phyloP scores from a whole-genome alignment of 2,888 invertebrate species.

The Calliopum simillimum region DNA sequence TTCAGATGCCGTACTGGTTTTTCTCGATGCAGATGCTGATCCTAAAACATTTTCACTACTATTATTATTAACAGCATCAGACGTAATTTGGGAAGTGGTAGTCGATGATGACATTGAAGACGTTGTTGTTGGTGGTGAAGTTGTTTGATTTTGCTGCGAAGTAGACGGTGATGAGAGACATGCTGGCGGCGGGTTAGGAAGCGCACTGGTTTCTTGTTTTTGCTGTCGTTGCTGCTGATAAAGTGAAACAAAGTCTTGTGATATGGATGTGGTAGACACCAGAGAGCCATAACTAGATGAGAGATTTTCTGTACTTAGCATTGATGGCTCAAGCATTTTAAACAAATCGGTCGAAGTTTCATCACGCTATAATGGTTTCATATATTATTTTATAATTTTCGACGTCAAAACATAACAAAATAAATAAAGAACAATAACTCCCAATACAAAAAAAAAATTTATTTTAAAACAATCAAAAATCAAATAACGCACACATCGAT shows the following conservation, averaged over 20 bases:
- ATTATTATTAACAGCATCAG: slow-evolving; percentile 55
- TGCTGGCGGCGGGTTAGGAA: background rate
- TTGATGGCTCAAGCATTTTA: slow-evolving; percentile 64
- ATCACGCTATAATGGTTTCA: slow-evolving; percentile 63
- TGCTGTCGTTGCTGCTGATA: slow-evolving; percentile 33
- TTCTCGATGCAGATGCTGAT: slow-evolving; percentile 68
- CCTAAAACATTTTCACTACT: slow-evolving; percentile 55
- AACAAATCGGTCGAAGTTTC: slow-evolving; percentile 66
- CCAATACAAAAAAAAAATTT: slow-evolving; percentile 16
- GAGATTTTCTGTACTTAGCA: slow-evolving; percentile 54
- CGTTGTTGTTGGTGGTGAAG: slow-evolving; percentile 52
- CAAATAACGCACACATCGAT: too few species aligned
- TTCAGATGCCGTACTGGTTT: slow-evolving; percentile 71
- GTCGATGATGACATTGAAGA: slow-evolving; percentile 58
- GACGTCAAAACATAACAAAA: background rate
- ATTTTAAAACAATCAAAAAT: too few species aligned
- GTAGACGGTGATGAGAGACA: background rate
- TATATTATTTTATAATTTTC: background rate
- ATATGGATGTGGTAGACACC: slow-evolving; percentile 11
- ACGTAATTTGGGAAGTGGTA: slow-evolving; percentile 46
- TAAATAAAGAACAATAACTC: slow-evolving; percentile 12
- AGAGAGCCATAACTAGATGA: slow-evolving; percentile 25
- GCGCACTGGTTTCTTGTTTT: slow-evolving; percentile 32
- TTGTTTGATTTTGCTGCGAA: slow-evolving; percentile 2
- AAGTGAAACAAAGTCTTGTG: slow-evolving; percentile 13